phyloP scores from a whole-genome alignment of 2,888 invertebrate genomes.

The Sipunculus nudus region DNA sequence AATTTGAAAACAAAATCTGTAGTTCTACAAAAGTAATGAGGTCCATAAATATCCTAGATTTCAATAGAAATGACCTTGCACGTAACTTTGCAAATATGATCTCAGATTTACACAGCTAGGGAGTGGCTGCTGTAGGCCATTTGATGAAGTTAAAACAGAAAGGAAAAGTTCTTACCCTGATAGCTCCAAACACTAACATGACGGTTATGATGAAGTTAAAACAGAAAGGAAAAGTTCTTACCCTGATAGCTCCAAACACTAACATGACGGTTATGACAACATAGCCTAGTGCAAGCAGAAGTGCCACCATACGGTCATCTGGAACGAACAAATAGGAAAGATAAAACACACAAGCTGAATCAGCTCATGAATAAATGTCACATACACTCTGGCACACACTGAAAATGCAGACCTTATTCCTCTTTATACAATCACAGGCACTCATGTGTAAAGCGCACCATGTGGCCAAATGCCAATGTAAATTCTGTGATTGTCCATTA shows the following conservation, averaged over 20 bases:
- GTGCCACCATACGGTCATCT: conserved; percentile 85
- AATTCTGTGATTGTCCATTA: too few relatives aligned
- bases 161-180: conserved; percentile 68
- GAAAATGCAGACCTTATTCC: neutral
- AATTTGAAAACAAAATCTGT: too few relatives aligned
- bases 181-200: too few relatives aligned
- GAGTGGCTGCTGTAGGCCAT: neutral
- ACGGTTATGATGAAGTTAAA: neutral
- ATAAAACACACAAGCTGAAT: neutral
- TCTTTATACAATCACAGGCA: too few relatives aligned
- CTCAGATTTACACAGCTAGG: too few relatives aligned
- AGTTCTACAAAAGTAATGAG: too few relatives aligned
- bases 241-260: conserved; percentile 84
- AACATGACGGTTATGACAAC: conserved; percentile 84
- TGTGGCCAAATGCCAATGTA: too few relatives aligned
- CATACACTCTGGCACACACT: neutral
- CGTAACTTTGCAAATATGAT: too few relatives aligned
- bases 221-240: conserved; percentile 33
- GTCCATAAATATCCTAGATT: too few relatives aligned
- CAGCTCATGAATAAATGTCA: neutral
- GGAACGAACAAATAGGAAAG: conserved; percentile 48
- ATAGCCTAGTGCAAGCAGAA: conserved; percentile 83
- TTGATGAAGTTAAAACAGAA: neutral
- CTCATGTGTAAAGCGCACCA: too few relatives aligned
- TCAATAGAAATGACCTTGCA: too few relatives aligned